phyloP scores from a whole-genome alignment of 2,797 vertebrate species.

The Pangasius sanitwongsei region DNA sequence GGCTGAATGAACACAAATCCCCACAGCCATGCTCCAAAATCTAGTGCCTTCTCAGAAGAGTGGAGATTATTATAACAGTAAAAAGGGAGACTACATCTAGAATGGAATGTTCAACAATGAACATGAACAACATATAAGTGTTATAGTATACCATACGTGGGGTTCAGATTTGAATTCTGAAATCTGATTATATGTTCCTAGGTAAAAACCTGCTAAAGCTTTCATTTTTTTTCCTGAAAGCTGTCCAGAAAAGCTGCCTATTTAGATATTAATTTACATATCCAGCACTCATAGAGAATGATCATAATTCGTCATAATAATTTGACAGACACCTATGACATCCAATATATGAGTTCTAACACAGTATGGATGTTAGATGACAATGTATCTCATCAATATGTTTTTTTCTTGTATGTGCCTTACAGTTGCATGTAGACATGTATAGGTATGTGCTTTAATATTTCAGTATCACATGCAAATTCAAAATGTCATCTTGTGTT shows the following conservation, averaged over 20 bases:
- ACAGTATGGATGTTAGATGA: neutral
- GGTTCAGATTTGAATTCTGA: neutral
- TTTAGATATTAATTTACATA: neutral
- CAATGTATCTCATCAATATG: neutral
- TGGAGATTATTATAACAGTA: neutral
- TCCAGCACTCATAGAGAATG: neutral
- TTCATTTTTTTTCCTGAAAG: neutral
- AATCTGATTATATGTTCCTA: neutral
- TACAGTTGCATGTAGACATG: neutral
- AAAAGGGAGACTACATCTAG: neutral
- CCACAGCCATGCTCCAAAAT: neutral
- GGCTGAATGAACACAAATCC: neutral
- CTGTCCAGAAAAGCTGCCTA: neutral
- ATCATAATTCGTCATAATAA: neutral
- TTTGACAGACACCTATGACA: neutral
- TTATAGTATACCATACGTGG: neutral
- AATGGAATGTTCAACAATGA: neutral
- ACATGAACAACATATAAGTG: neutral
- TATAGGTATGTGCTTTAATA: neutral
- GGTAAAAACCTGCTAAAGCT: neutral
- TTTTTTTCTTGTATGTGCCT: neutral
- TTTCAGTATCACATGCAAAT: neutral
- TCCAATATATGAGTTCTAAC: neutral
- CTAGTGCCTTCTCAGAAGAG: neutral
- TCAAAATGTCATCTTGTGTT: slow-evolving; percentile 6